phyloP scores from a whole-genome alignment of 2,113 vertebrate species.

The Trematocara stigmaticum region DNA sequence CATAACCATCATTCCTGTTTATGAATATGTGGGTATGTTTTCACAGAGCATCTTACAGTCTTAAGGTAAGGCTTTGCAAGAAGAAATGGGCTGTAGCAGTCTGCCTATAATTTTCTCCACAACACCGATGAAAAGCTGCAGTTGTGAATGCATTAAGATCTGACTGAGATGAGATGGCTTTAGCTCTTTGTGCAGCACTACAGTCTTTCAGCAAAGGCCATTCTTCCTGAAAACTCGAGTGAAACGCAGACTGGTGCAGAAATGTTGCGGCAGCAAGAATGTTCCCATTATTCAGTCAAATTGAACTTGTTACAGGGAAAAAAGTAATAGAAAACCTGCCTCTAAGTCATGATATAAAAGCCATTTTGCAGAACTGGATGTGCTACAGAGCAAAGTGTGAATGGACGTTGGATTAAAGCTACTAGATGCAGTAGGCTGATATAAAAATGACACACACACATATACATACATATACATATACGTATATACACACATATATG shows the following conservation, averaged over 20 bases:
- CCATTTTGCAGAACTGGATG: background rate
- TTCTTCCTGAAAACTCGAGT: background rate
- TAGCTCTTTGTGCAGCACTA: background rate
- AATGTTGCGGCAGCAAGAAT: background rate
- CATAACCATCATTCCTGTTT: background rate
- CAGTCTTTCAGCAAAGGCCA: background rate
- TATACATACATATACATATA: accelerated
- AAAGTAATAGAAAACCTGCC: constrained; percentile 7
- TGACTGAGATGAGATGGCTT: constrained; percentile 16
- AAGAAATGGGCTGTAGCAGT: background rate
- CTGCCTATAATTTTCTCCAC: constrained; percentile 2
- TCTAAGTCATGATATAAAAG: background rate
- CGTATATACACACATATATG: accelerated
- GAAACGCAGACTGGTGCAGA: background rate
- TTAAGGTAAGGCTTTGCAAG: background rate
- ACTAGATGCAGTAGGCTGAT: background rate
- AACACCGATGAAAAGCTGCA: constrained; percentile 31
- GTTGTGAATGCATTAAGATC: constrained; percentile 6
- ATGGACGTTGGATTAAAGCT: background rate
- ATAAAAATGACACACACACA: background rate
- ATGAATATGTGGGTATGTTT: background rate
- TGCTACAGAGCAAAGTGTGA: background rate
- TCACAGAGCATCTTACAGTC: background rate
- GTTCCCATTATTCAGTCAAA: constrained; percentile 15
- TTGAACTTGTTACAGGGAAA: background rate